Conservation (phyloP, 2,888 invertebrate genomes). For the Hypomecis atomaria region DNA sequence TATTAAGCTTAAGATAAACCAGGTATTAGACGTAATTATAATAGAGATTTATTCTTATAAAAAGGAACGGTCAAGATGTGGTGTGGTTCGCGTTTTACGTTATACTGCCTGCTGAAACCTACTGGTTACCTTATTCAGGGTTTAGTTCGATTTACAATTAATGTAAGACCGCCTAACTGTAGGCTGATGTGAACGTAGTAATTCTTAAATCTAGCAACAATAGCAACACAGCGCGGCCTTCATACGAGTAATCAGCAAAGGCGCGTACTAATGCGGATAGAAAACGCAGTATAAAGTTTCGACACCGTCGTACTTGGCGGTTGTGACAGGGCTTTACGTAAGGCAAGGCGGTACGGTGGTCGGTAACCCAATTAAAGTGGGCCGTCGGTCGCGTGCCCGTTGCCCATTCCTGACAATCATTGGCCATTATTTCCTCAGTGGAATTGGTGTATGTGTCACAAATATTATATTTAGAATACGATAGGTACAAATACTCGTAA, state of each 20-base stretch:
- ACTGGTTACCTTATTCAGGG: too few species aligned
- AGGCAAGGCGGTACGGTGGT: slow-evolving; percentile 60
- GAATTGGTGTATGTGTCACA: slow-evolving; percentile 12
- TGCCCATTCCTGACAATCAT: slow-evolving; percentile 30
- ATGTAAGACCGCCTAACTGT: too few species aligned
- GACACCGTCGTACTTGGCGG: slow-evolving; percentile 60
- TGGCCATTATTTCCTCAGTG: slow-evolving; percentile 24
- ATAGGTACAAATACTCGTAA: too few species aligned
- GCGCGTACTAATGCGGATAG: slow-evolving; percentile 47
- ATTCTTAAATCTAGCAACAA: background rate
- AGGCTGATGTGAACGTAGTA: too few species aligned
- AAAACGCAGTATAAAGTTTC: slow-evolving; percentile 62
- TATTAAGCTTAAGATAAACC: too few species aligned
- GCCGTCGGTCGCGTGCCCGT: slow-evolving; percentile 41
- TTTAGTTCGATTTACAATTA: too few species aligned
- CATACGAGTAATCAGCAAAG: slow-evolving; percentile 45
- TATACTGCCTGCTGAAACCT: too few species aligned
- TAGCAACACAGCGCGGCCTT: slow-evolving; percentile 50
- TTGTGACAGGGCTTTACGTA: slow-evolving; percentile 80
- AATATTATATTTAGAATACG: background rate
- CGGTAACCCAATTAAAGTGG: slow-evolving; percentile 70
- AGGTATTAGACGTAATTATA: too few species aligned
- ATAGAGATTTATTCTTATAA: too few species aligned
- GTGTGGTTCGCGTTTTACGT: too few species aligned
- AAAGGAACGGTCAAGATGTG: too few species aligned